Evolutionary conservation across 2,113 vertebrate species (phyloP).

Genomic region (Lichenostomus cassidix): DNA sequence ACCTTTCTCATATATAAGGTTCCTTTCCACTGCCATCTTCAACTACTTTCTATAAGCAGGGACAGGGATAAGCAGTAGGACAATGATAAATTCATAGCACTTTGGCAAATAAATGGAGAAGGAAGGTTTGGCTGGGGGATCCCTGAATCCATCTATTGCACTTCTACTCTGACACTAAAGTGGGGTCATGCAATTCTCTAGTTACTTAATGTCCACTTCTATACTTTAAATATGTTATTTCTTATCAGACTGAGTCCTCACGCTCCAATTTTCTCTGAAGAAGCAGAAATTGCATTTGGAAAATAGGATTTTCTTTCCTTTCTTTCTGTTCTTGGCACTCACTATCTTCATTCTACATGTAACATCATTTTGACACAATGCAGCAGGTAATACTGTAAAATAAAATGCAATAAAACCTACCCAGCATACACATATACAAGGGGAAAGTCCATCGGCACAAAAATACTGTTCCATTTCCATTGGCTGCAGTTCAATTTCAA

Average conservation of each 20-base stretch:
- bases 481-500: not conserved
- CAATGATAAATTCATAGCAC: not conserved
- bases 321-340: not conserved
- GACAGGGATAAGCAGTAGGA: not conserved
- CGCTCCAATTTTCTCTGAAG: constrained; percentile 9
- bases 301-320: constrained; percentile 23
- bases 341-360: not conserved
- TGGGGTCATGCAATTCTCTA: not conserved
- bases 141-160: not conserved
- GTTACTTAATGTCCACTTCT: not conserved
- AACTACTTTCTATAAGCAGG: not conserved
- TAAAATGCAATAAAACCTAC: not conserved
- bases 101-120: not conserved
- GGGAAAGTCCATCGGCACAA: not conserved
- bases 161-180: not conserved
- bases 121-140: not conserved
- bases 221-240: not conserved
- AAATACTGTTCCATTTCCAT: not conserved
- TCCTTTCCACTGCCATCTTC: not conserved
- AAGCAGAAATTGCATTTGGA: constrained; percentile 21
- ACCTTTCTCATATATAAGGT: not conserved
- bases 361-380: constrained; percentile 1
- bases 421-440: not conserved
- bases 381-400: not conserved
- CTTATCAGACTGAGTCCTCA: not conserved